Evolutionary conservation across 2,888 invertebrate species (phyloP).

Genomic region (Xylota sylvarum): DNA sequence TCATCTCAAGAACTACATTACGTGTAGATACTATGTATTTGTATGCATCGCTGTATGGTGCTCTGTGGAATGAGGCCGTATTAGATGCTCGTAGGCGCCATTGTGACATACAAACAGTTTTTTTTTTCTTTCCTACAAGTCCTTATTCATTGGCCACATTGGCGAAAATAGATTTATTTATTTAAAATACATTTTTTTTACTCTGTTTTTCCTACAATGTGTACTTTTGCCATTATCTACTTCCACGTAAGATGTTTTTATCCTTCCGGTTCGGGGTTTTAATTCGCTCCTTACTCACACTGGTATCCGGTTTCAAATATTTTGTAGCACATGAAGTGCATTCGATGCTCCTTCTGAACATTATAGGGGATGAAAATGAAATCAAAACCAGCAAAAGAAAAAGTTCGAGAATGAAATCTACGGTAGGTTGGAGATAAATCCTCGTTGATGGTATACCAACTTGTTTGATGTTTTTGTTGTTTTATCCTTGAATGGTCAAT

Average conservation of each 20-base stretch:
- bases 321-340: constrained; percentile 23
- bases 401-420: constrained; percentile 38
- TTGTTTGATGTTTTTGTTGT: constrained; percentile 37
- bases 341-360: too few species aligned
- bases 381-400: constrained; percentile 2
- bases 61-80: constrained; percentile 34
- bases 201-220: not conserved
- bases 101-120: constrained; percentile 48
- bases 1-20: constrained; percentile 60
- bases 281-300: constrained; percentile 22
- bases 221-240: constrained; percentile 23
- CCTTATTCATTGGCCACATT: constrained; percentile 1
- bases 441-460: constrained; percentile 49
- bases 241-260: constrained; percentile 21
- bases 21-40: constrained; percentile 36
- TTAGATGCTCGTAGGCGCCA: constrained; percentile 33
- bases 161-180: not conserved
- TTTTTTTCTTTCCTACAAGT: not conserved
- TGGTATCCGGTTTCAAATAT: constrained; percentile 14
- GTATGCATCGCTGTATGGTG: not conserved
- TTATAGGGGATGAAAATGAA: not conserved
- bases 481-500: constrained; percentile 57
- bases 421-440: constrained; percentile 49
- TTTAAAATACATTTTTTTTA: constrained; percentile 10
- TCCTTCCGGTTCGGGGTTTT: constrained; percentile 29